Evolutionary conservation across 2,797 vertebrate species (phyloP), one percentile per base, ranked within the genome.

Genomic region (Peromyscus aztecus): DNA sequence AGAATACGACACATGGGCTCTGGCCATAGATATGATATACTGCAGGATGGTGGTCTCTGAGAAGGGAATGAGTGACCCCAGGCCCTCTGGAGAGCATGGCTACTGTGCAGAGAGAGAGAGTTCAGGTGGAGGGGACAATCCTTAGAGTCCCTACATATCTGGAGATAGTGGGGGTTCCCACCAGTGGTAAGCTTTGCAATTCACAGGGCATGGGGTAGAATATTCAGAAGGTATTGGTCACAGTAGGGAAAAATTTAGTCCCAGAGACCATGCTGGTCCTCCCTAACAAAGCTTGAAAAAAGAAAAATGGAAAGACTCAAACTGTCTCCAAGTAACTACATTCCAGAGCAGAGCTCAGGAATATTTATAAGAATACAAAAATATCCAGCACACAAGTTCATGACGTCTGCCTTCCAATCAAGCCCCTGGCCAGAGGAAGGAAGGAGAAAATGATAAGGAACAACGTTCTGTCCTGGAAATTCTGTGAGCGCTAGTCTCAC

Each of bases 331-430:
- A 78, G 65, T 77, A 83, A 52, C n/a, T 77, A 29, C 55, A 31
- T 61, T 52, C 59, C 81, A 91, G 90, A 86, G 63, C 55, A 88
- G 21, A 71, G 23, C 29, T 92, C 49, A 29, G 67, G 78, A 91
- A 77, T 91, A 89, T 76, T 90, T 84, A 46, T 49, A 69, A 65
- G 23, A 92, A 91, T 55, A 46, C 31, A 84, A 55, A 90, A 96
- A 77, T 24, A 84, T 40, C 49, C 52, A 91, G 61, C 17, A 49
- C 40, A 1, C 11, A 46, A 77, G 92, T 55, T 96, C 52, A 43
- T 6, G 34, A 65, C 23, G 0, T 29, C 12, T 52, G 52, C 19
- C 49, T 76, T 73, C 76, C 76, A 61, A 6, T 82, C 57, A 76
- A 87, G 57, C 0, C 29, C 29, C 57, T 24, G 37, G 65, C 27